Conservation (phyloP, 1,140 invertebrate genomes). For the Cherax quadricarinatus region DNA sequence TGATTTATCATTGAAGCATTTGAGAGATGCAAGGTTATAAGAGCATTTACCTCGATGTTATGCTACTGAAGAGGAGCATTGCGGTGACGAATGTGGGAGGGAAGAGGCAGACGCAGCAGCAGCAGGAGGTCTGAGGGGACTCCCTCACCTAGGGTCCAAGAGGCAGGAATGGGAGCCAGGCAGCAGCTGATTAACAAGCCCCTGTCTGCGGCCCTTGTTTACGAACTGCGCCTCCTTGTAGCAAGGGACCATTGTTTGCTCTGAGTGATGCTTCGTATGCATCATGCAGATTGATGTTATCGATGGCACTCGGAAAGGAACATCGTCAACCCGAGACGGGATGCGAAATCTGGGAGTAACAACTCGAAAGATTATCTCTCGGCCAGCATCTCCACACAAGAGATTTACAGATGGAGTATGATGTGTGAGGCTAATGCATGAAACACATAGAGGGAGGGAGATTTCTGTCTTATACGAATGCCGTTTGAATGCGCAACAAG, state of each 20-base stretch:
- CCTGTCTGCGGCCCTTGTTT: constrained; percentile 43
- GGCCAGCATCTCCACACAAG: constrained; percentile 11
- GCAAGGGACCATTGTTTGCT: constrained; percentile 35
- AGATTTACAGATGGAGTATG: constrained; percentile 49
- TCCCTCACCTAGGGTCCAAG: neutral
- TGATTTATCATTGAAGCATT: neutral
- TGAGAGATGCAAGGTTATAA: no score
- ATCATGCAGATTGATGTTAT: constrained; percentile 26
- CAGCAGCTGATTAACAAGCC: constrained; percentile 33
- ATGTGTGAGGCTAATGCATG: constrained; percentile 59
- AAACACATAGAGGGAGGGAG: constrained; percentile 64
- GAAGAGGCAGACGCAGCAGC: neutral
- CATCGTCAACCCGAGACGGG: constrained; percentile 21
- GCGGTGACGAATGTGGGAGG: neutral
- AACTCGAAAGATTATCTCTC: constrained; percentile 25
- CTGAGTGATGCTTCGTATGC: constrained; percentile 32
- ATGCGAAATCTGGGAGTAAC: constrained; percentile 28
- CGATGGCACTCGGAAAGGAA: neutral
- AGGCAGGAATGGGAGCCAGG: neutral
- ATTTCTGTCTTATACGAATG: constrained; percentile 63
- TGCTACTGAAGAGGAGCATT: no score
- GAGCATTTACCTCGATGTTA: no score
- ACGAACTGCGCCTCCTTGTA: constrained; percentile 42
- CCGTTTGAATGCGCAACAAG: constrained; percentile 54
- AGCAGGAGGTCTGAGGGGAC: neutral